Conservation (phyloP, 1,140 invertebrate species). For the Nasonia longicornis region DNA sequence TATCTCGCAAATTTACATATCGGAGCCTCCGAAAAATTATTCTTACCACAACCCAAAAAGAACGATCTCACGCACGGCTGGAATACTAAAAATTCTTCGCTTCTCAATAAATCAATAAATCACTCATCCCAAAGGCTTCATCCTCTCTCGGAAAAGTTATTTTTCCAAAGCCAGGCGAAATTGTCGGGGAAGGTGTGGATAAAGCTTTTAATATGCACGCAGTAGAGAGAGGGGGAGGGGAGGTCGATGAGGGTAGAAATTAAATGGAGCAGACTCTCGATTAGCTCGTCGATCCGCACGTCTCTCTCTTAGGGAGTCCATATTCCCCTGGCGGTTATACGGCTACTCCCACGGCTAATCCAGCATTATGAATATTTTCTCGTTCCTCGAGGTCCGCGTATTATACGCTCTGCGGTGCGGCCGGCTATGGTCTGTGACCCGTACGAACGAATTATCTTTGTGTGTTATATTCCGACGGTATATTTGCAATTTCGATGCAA, state of each 20-base stretch:
- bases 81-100: not conserved
- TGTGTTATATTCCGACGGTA: not conserved
- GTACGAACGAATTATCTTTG: not conserved
- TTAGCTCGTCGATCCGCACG: constrained; percentile 52
- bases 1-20: too few relatives aligned
- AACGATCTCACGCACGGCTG: not conserved
- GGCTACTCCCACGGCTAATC: constrained; percentile 51
- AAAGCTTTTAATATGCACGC: constrained; percentile 47
- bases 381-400: constrained; percentile 20
- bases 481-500: not conserved
- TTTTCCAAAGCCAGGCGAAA: not conserved
- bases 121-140: not conserved
- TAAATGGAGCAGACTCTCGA: constrained; percentile 52
- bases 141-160: not conserved
- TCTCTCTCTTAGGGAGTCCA: constrained; percentile 14
- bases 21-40: not conserved
- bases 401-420: constrained; percentile 13
- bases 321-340: constrained; percentile 46
- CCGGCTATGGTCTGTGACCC: not conserved
- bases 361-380: constrained; percentile 57
- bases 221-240: constrained; percentile 1
- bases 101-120: not conserved
- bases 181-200: not conserved
- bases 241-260: constrained; percentile 44
- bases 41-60: not conserved